Conservation (phyloP, 30 jellyfish, hydroid and myxozoan species). For the Aurelia sp. region DNA sequence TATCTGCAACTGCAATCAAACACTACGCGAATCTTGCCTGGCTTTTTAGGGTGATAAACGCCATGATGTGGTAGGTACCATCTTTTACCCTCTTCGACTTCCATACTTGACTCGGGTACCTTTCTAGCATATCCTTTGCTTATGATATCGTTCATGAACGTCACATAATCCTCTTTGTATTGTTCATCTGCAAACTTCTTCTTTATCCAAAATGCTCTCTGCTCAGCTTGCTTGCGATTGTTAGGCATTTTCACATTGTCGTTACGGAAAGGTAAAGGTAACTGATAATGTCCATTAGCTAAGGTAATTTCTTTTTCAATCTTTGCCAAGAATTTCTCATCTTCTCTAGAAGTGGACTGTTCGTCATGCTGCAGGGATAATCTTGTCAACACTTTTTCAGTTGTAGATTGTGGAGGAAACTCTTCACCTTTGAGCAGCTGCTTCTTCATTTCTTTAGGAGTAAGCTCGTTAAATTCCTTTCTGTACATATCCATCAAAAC, state of each 20-base stretch:
- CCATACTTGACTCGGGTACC: conserved; percentile 30
- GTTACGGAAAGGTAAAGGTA: not conserved
- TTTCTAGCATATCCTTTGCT: conserved; percentile 37
- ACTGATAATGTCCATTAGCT: too few species aligned
- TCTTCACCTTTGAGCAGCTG: too few species aligned
- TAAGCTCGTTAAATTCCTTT: too few species aligned
- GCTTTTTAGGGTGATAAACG: conserved; percentile 5
- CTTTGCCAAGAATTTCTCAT: too few species aligned
- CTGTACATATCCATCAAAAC: too few species aligned
- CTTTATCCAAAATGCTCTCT: conserved; percentile 28
- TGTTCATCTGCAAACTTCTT: conserved; percentile 7
- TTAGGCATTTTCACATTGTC: conserved; percentile 33
- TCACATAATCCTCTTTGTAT: conserved; percentile 9
- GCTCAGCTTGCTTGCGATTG: conserved; percentile 37
- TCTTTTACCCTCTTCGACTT: conserved; percentile 7
- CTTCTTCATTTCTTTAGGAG: too few species aligned
- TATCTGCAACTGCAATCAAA: too few species aligned
- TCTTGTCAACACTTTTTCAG: conserved; percentile 24
- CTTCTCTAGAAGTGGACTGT: too few species aligned
- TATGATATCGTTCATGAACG: conserved; percentile 33
- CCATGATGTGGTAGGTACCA: conserved; percentile 41
- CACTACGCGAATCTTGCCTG: too few species aligned
- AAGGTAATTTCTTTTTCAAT: too few species aligned
- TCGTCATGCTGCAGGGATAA: not conserved
- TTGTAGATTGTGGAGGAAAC: conserved; percentile 33